Evolutionary conservation across 2,888 invertebrate species (phyloP).

Genomic region (Hylaea fasciaria): DNA sequence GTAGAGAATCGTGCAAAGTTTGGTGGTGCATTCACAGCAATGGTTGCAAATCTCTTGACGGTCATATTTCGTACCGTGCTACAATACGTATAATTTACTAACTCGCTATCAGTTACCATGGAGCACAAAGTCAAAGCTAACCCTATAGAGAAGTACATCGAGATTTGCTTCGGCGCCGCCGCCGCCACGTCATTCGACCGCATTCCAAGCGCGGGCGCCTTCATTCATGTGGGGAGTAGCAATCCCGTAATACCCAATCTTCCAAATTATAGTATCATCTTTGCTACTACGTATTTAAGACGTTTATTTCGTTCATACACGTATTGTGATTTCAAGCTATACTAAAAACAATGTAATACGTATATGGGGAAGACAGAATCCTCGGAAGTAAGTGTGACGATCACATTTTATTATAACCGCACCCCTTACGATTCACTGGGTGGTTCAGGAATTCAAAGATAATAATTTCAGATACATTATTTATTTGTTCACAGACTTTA

Average conservation of each 20-base stretch:
- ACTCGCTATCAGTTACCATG: background rate
- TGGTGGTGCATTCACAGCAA: background rate
- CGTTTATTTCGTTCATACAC: no score
- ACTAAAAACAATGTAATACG: no score
- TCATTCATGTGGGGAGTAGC: constrained; percentile 75
- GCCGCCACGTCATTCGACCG: constrained; percentile 86
- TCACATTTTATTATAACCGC: no score
- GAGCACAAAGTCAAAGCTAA: constrained; percentile 59
- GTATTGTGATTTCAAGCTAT: background rate
- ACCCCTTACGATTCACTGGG: no score
- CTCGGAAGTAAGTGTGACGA: no score
- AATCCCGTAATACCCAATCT: constrained; percentile 26
- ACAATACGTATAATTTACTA: background rate
- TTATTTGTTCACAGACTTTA: no score
- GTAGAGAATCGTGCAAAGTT: background rate
- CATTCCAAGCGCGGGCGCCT: constrained; percentile 83
- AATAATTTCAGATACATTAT: no score
- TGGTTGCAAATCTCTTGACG: background rate
- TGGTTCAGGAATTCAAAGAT: background rate
- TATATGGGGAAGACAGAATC: no score
- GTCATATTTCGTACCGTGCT: background rate
- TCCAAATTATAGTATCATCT: constrained; percentile 7
- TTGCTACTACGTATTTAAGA: background rate
- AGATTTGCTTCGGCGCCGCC: constrained; percentile 85
- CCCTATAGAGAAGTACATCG: constrained; percentile 80